Percentiles rank a stretch among this genome's conserved stretches.
Evolutionary conservation across 2,113 vertebrate genomes (phyloP).

Genomic region (Larimichthys crocea): DNA sequence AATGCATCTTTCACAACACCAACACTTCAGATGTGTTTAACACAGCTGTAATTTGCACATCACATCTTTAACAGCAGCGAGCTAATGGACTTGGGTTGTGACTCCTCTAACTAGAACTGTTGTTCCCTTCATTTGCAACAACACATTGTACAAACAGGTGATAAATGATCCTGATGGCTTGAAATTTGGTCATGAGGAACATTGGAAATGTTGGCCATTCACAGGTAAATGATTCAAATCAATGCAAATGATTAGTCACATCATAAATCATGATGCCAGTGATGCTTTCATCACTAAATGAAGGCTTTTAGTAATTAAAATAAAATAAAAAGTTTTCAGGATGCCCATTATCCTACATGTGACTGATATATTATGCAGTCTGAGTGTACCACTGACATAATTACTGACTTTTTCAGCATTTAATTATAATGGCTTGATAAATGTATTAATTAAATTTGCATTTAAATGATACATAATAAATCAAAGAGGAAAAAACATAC

Average conservation of each 20-base stretch:
- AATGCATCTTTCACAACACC: background rate
- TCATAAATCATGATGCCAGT: background rate
- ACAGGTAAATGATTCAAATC: constrained; percentile 2
- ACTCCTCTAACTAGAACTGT: constrained; percentile 17
- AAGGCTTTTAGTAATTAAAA: background rate
- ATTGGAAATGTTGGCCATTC: background rate
- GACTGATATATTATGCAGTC: background rate
- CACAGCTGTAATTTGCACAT: constrained; percentile 23
- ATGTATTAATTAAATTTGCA: background rate
- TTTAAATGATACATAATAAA: background rate
- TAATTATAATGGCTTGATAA: background rate
- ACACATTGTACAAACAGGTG: background rate
- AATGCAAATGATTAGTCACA: background rate
- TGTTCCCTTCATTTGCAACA: background rate
- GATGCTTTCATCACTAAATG: background rate
- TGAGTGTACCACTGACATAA: background rate
- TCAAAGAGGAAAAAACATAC: background rate
- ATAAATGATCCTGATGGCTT: constrained; percentile 11
- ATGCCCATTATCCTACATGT: background rate
- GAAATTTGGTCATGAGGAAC: background rate
- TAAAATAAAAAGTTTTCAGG: background rate
- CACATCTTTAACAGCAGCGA: background rate
- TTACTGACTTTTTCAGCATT: background rate
- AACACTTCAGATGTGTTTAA: constrained; percentile 6
- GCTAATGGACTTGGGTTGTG: constrained; percentile 39